Percentiles rank a stretch among this genome's conserved stretches.
Evolutionary conservation across 2,797 vertebrate species (phyloP).

Genomic region (Rhinophrynus dorsalis): DNA sequence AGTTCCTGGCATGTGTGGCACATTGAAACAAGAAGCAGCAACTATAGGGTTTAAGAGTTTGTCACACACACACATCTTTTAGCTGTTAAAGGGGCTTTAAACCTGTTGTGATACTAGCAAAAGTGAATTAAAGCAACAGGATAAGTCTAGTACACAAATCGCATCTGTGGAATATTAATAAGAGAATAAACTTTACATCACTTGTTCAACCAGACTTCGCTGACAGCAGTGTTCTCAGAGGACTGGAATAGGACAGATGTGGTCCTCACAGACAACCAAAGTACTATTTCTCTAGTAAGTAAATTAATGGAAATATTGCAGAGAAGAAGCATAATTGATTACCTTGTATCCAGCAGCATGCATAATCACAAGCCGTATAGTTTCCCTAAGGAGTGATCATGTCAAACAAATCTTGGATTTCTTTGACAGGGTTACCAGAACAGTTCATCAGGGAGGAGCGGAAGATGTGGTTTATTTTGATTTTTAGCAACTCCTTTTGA

Average conservation of each 20-base stretch:
- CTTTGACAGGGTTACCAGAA: constrained; percentile 21
- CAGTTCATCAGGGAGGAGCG: constrained; percentile 25
- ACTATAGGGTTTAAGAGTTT: too few species aligned
- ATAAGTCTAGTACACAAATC: neutral
- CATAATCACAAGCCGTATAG: constrained; percentile 3
- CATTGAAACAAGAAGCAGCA: too few species aligned
- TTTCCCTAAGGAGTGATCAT: constrained; percentile 27
- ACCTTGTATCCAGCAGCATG: constrained; percentile 11
- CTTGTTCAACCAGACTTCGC: neutral
- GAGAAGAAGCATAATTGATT: constrained; percentile 16
- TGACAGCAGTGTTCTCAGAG: neutral
- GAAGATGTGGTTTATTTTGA: constrained; percentile 16
- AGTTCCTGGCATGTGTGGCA: too few species aligned
- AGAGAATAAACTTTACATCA: neutral
- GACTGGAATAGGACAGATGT: neutral
- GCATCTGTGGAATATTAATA: neutral
- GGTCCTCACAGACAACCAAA: neutral
- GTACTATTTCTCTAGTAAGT: constrained; percentile 19
- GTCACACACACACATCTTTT: too few species aligned
- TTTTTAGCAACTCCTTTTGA: neutral
- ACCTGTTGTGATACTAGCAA: too few species aligned
- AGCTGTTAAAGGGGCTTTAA: too few species aligned
- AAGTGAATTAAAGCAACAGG: too few species aligned
- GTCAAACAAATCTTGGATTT: constrained; percentile 18
- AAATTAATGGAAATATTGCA: constrained; percentile 12